phyloP scores from a whole-genome alignment of 2,888 invertebrate species.

The Brachypterus glaber region DNA sequence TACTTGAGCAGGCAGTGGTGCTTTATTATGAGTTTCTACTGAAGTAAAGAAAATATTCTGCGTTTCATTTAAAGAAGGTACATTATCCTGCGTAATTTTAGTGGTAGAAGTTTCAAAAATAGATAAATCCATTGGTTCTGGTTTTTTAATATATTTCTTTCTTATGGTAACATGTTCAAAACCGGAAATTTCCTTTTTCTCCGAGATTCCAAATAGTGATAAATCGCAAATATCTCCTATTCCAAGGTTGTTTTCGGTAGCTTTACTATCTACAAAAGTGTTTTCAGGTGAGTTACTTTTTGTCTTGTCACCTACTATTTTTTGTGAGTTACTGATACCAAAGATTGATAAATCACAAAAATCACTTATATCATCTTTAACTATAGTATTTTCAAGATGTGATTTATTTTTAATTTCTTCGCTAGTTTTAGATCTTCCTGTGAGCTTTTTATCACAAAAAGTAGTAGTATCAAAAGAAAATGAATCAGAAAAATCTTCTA shows the following conservation, averaged over 20 bases:
- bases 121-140: no score
- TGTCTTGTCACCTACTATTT: not conserved
- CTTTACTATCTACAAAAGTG: no score
- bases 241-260: no score
- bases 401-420: constrained; percentile 1
- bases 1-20: not conserved
- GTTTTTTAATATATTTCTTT: no score
- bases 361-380: constrained; percentile 8
- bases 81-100: no score
- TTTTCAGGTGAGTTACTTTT: not conserved
- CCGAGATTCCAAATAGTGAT: constrained; percentile 19
- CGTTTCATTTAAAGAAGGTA: no score
- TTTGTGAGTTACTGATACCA: constrained; percentile 2
- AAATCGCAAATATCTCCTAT: constrained; percentile 22
- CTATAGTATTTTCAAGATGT: not conserved
- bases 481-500: not conserved
- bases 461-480: not conserved
- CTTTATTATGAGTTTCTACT: no score
- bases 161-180: no score
- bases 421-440: not conserved
- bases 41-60: no score
- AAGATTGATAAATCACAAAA: constrained; percentile 18
- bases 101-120: no score
- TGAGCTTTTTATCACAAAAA: not conserved
- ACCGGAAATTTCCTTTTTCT: constrained; percentile 6